Evolutionary conservation across 2,888 invertebrate genomes (phyloP).

Genomic region (Orthonevra nobilis): DNA sequence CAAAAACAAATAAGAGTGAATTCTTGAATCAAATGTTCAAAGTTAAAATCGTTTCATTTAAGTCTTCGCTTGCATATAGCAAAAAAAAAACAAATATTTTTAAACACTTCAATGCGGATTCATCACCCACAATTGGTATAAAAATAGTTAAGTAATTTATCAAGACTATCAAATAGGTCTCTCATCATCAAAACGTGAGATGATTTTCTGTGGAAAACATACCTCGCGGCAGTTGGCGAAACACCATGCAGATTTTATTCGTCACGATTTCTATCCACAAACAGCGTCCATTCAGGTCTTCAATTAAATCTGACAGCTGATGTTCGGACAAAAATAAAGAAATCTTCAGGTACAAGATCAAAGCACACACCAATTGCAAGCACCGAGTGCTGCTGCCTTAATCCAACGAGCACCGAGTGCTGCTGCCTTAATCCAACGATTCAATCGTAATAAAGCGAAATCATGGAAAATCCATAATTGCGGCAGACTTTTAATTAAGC

Average conservation of each 20-base stretch:
- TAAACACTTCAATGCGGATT: too few species aligned
- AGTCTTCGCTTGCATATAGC: too few species aligned
- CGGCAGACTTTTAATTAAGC: constrained; percentile 39
- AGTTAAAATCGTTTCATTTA: too few species aligned
- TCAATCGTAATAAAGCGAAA: constrained; percentile 43
- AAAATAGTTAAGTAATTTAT: not conserved
- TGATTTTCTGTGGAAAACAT: constrained; percentile 16
- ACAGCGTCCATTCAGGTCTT: constrained; percentile 48
- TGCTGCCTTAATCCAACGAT: constrained; percentile 10
- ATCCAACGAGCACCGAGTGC: constrained; percentile 1
- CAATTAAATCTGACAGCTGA: constrained; percentile 62
- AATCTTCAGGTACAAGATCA: constrained; percentile 4
- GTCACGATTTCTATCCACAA: constrained; percentile 50
- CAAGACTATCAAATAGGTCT: not conserved
- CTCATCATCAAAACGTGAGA: constrained; percentile 40
- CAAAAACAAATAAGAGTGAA: too few species aligned
- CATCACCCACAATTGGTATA: constrained; percentile 21
- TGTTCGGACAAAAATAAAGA: constrained; percentile 20
- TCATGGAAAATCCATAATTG: constrained; percentile 30
- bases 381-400: not conserved
- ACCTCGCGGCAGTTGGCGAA: constrained; percentile 14
- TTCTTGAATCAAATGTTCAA: too few species aligned
- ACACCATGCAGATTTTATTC: constrained; percentile 25
- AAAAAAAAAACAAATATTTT: too few species aligned
- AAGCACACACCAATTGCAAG: not conserved